These are phyloP conservation scores for Myotis davidii DNA, from an alignment of 2,113 vertebrate genomes.

Conservation along the genomic window DNA sequence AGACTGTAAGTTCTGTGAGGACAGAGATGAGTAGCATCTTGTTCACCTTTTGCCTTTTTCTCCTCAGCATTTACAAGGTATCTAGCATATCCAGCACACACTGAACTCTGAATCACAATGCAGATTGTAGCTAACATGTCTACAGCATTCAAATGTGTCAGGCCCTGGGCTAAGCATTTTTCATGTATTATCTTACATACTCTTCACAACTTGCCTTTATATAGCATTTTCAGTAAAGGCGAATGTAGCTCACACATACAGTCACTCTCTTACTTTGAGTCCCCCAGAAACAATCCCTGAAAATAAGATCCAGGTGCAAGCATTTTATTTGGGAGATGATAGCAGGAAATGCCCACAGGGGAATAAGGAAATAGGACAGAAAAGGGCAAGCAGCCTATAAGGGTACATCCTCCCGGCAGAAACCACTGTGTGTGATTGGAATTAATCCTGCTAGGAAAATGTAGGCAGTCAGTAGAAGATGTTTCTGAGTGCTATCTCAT, in stretches of 20 bases:
- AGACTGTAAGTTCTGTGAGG: background rate
- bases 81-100: background rate
- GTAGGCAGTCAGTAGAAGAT: background rate
- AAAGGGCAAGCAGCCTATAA: background rate
- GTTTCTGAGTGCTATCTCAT: background rate
- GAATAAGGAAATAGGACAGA: background rate
- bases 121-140: background rate
- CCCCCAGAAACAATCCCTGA: background rate
- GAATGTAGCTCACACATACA: background rate
- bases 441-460: background rate
- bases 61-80: background rate
- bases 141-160: background rate
- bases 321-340: background rate
- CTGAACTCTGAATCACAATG: background rate
- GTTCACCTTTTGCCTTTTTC: background rate
- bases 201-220: background rate
- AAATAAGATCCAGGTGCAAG: background rate
- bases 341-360: background rate
- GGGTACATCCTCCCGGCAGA: background rate
- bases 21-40: background rate
- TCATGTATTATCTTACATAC: background rate
- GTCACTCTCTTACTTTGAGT: background rate
- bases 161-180: background rate
- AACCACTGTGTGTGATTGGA: background rate
- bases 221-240: background rate